Evolutionary conservation across 1,140 invertebrate genomes (phyloP), one percentile per base, ranked within the genome.

Genomic region (Chlorops oryzae): DNA sequence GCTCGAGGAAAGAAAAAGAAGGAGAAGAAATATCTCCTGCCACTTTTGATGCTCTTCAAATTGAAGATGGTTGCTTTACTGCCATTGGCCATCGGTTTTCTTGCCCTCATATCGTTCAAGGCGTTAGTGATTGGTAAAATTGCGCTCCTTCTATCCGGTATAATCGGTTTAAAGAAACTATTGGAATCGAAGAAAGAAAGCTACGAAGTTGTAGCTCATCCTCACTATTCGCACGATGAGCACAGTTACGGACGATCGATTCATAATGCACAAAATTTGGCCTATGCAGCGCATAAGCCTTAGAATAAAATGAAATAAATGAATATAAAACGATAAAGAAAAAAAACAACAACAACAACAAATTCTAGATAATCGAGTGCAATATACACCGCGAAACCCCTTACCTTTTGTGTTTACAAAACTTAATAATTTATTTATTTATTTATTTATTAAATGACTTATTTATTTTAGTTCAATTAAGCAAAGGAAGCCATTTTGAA

Each of bases 21-120:
- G 73, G 78, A 78, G 73, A 76, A 80, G 64, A 86, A 87, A 78
- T 81, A 85, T 67, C 79, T 88, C 55, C 61, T 86, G 57, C 84
- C 86, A 20, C 75, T 90, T 44, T 74, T 89, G 24, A 76, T 87
- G 49, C 77, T 90, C 37, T 74, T 88, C 63, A 87, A 88, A 65
- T 66, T 89, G 65, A 90, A 90, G 75, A 84, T 86, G 50, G 84
- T 84, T 47, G 81, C 83, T 17, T 76, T 90, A 22, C 82, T 88
- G 58, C 87, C 87, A 17, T 74, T 90, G 49, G 81, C 82, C 52
- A 77, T 90, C 12, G 87, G 86, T 52, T 84, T 80, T 62, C 78
- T 90, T 45, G 87, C 85, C 7, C 76, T 90, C n/a, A 75, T 88
- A 24, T 86, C 87, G 5, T 83, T 88, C 75, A 90, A 90, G 75